Percentiles rank a stretch among this genome's conserved stretches.
Conservation (phyloP, 2,113 vertebrate species). For the Dipodomys merriami region DNA sequence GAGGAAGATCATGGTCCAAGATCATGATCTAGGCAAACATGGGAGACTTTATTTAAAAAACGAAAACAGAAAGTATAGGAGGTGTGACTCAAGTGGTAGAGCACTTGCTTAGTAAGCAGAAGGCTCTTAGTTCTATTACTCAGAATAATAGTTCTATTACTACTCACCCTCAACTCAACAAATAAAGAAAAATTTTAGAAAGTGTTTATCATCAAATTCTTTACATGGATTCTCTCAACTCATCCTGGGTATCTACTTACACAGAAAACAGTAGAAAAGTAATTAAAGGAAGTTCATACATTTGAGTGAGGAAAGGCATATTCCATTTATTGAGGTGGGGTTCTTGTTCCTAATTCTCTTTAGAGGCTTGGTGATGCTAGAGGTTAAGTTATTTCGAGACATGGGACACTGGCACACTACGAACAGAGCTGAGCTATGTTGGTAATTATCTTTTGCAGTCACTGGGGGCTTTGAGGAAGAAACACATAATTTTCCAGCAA, state of each 20-base stretch:
- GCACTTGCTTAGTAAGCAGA: no score
- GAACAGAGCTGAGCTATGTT: neutral
- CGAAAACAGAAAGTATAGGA: no score
- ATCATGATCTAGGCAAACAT: no score
- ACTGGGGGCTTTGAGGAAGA: neutral
- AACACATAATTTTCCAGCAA: constrained; percentile 34
- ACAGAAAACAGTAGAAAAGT: neutral
- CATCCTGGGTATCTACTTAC: neutral
- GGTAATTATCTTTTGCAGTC: constrained; percentile 57
- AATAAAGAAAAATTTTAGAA: neutral
- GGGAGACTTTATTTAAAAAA: no score
- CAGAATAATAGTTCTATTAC: no score
- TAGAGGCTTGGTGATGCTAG: neutral
- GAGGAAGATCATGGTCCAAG: no score
- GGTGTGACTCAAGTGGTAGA: no score
- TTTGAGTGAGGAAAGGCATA: neutral
- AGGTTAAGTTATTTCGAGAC: constrained; percentile 62
- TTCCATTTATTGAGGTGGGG: neutral
- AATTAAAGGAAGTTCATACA: constrained; percentile 21
- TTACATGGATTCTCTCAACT: neutral
- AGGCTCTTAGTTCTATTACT: no score
- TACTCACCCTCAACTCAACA: no score
- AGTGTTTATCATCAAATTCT: constrained; percentile 14
- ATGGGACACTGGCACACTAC: neutral
- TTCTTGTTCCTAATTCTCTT: constrained; percentile 51